Percentiles rank a stretch among this genome's conserved stretches.
Conservation (phyloP, 2,113 vertebrate genomes). For the Chelonoidis abingdonii region DNA sequence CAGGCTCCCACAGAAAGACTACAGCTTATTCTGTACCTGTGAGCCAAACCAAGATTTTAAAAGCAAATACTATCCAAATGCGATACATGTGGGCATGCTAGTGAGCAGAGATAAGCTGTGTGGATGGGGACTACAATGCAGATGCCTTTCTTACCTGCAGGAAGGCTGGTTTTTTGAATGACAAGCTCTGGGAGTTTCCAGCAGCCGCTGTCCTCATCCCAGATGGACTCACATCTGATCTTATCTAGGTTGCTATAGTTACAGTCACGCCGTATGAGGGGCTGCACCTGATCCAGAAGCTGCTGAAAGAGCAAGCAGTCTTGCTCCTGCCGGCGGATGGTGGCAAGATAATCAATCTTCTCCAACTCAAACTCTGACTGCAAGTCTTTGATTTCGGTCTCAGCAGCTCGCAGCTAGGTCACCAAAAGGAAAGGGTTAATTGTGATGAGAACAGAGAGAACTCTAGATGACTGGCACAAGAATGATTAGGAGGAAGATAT, state of each 20-base stretch:
- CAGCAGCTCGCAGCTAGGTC: slow-evolving; percentile 84
- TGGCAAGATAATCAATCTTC: slow-evolving; percentile 86
- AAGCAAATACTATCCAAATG: fast-evolving
- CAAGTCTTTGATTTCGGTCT: slow-evolving; percentile 89
- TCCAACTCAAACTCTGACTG: slow-evolving; percentile 89
- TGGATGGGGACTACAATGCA: neutral
- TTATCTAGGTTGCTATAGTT: slow-evolving; percentile 92
- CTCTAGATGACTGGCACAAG: neutral
- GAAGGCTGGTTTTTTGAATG: slow-evolving; percentile 85
- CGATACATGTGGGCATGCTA: neutral
- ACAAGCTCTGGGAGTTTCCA: slow-evolving; percentile 89
- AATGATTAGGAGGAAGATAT: neutral
- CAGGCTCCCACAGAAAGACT: neutral
- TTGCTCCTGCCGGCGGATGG: slow-evolving; percentile 84
- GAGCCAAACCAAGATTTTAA: neutral
- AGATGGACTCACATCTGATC: slow-evolving; percentile 79
- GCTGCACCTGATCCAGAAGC: slow-evolving; percentile 86
- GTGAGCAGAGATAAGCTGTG: neutral
- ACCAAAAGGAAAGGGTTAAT: fast-evolving
- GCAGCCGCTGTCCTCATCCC: slow-evolving; percentile 86
- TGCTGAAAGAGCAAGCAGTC: slow-evolving; percentile 85
- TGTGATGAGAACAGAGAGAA: neutral
- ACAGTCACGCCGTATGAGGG: slow-evolving; percentile 84
- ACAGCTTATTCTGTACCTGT: fast-evolving
- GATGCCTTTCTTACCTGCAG: slow-evolving; percentile 78